A percentile compares a stretch with the other conserved stretches of the same genome.
phyloP scores from a whole-genome alignment of 1,140 invertebrate genomes.

The Aplysia californica region DNA sequence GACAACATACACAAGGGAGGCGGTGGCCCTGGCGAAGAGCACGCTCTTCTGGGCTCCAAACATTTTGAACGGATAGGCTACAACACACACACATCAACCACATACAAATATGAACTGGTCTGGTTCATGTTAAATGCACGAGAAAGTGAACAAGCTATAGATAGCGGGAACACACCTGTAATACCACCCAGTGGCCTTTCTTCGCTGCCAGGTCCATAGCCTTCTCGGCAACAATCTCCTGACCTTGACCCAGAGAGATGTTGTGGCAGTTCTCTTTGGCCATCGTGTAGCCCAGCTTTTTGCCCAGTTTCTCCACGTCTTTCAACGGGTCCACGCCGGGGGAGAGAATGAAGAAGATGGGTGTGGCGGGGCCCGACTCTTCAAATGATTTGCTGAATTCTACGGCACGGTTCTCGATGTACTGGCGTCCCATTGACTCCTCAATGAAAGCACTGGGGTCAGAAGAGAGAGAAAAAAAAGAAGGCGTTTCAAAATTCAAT shows the following conservation, averaged over 20 bases:
- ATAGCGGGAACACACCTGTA: too few relatives aligned
- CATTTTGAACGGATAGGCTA: too few relatives aligned
- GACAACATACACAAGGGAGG: too few relatives aligned
- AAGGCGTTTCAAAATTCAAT: too few relatives aligned
- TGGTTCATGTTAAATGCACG: too few relatives aligned
- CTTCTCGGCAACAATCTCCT: conserved; percentile 92
- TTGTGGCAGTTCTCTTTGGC: conserved; percentile 92
- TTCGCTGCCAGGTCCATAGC: conserved; percentile 88
- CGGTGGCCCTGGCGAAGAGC: too few relatives aligned
- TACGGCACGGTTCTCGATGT: conserved; percentile 86
- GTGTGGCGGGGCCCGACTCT: conserved; percentile 91
- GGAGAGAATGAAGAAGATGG: conserved; percentile 96
- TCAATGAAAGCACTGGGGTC: conserved; percentile 93
- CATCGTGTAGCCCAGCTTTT: conserved; percentile 83
- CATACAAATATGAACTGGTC: too few relatives aligned
- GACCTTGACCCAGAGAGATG: conserved; percentile 96
- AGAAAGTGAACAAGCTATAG: too few relatives aligned
- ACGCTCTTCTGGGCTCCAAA: too few relatives aligned
- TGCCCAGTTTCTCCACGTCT: conserved; percentile 92
- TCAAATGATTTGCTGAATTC: conserved; percentile 95
- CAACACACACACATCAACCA: too few relatives aligned
- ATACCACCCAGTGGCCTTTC: conserved; percentile 94
- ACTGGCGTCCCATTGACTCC: conserved; percentile 91
- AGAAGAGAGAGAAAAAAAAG: too few relatives aligned
- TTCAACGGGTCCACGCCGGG: conserved; percentile 96